Evolutionary conservation across 92 coral and sea anemone species (phyloP).

Genomic region (Bergia puertoricense): DNA sequence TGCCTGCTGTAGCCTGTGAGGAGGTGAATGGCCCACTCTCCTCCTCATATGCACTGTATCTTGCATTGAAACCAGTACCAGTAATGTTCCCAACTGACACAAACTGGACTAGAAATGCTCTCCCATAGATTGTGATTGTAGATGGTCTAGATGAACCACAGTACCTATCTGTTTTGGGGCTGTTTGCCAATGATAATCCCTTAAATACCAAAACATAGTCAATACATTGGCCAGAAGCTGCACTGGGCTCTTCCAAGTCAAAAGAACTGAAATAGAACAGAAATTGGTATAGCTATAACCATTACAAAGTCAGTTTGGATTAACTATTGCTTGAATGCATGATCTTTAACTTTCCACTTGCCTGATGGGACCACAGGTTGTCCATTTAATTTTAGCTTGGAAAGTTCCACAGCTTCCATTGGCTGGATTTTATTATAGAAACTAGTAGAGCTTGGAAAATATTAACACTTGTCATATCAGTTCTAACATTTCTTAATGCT

Average conservation of each 20-base stretch:
- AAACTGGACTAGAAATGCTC: constrained; percentile 57
- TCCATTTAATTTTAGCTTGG: too few relatives aligned
- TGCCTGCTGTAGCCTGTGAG: constrained; percentile 86
- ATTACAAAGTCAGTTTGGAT: too few relatives aligned
- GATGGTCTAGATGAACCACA: constrained; percentile 63
- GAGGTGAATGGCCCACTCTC: constrained; percentile 21
- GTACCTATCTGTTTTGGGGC: constrained; percentile 33
- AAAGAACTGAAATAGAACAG: constrained; percentile 51
- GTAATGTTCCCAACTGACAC: constrained; percentile 48
- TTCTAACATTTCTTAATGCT: too few relatives aligned
- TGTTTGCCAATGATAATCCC: constrained; percentile 17
- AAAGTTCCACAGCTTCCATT: too few relatives aligned
- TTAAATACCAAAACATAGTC: constrained; percentile 67
- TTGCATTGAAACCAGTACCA: constrained; percentile 46
- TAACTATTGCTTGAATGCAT: too few relatives aligned
- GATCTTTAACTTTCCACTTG: too few relatives aligned
- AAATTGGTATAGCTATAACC: background rate
- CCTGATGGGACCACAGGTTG: too few relatives aligned
- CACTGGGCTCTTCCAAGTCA: constrained; percentile 51
- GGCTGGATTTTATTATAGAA: too few relatives aligned
- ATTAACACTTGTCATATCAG: too few relatives aligned
- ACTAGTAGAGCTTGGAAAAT: too few relatives aligned
- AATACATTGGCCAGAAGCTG: constrained; percentile 41
- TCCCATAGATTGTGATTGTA: constrained; percentile 38
- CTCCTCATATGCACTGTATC: constrained; percentile 23